Percentiles rank a stretch among this genome's conserved stretches.
Evolutionary conservation across 2,113 vertebrate genomes (phyloP).

Genomic region (Corynorhinus townsendii): DNA sequence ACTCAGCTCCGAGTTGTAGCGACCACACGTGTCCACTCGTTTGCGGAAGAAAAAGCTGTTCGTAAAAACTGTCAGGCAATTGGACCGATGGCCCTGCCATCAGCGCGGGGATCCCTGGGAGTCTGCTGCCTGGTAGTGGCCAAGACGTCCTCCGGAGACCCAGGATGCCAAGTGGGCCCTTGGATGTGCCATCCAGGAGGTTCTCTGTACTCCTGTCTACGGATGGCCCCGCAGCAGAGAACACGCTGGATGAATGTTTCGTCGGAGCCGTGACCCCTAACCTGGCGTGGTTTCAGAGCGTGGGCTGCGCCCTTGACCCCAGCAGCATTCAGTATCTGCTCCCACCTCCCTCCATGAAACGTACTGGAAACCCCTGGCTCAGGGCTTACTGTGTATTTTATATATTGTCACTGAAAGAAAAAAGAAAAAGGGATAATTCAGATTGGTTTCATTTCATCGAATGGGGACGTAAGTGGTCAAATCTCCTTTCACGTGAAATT

Average conservation of each 20-base stretch:
- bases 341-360: background rate
- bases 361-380: background rate
- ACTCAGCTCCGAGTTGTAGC: background rate
- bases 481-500: background rate
- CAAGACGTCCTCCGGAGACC: background rate
- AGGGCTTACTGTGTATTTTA: background rate
- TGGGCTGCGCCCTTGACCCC: background rate
- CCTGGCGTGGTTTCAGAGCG: slow-evolving; percentile 13
- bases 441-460: slow-evolving; percentile 17
- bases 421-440: background rate
- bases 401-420: background rate
- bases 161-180: background rate
- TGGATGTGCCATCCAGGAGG: background rate
- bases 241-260: slow-evolving; percentile 16
- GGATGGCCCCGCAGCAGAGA: slow-evolving; percentile 30
- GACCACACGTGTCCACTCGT: background rate
- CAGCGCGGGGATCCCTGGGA: background rate
- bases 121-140: no score
- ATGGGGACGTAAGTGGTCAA: background rate
- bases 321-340: background rate
- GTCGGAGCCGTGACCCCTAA: slow-evolving; percentile 12
- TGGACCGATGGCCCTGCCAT: background rate
- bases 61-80: background rate
- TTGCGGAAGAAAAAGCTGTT: background rate
- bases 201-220: background rate